Conservation (phyloP, 2,113 vertebrate genomes). For the Anseranas semipalmata region DNA sequence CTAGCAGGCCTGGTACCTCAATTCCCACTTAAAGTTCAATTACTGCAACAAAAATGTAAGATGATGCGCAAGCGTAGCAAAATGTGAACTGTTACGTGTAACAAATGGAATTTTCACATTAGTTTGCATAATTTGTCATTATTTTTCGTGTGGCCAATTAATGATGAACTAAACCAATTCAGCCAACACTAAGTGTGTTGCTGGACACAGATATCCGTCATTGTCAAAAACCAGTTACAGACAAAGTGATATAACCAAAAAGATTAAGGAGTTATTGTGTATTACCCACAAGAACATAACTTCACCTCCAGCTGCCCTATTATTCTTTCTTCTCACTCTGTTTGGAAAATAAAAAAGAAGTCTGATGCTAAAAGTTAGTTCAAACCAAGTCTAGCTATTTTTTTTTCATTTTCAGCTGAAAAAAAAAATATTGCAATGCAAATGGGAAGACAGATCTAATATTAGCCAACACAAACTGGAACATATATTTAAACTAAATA, state of each 20-base stretch:
- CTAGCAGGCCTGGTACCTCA: conserved; percentile 26
- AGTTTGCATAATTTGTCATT: neutral
- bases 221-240: neutral
- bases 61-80: neutral
- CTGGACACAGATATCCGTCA: neutral
- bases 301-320: neutral
- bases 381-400: neutral
- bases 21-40: conserved; percentile 35
- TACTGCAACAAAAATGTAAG: conserved; percentile 32
- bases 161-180: neutral
- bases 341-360: neutral
- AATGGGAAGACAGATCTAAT: neutral
- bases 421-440: neutral
- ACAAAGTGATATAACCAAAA: neutral
- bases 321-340: neutral
- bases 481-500: neutral
- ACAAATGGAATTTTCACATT: neutral
- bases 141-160: neutral
- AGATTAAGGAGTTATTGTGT: neutral
- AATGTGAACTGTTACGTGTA: neutral
- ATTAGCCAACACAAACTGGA: neutral
- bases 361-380: neutral
- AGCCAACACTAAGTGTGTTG: neutral
- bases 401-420: neutral
- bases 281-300: neutral